phyloP scores from a whole-genome alignment of 2,888 invertebrate species.

The Meghimatium bilineatum region DNA sequence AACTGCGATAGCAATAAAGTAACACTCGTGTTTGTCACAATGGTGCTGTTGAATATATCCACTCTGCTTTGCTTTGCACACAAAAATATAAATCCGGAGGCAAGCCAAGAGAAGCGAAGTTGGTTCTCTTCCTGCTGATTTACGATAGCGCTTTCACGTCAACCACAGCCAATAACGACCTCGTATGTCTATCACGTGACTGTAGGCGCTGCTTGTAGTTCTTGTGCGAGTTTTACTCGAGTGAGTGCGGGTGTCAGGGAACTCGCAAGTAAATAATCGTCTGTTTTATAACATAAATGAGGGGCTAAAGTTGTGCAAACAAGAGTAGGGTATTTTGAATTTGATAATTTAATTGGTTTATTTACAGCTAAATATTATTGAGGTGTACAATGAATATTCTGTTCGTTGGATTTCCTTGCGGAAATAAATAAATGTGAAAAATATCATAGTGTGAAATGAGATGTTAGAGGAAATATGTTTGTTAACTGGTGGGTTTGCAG shows the following conservation, averaged over 20 bases:
- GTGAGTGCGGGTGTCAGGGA: neutral
- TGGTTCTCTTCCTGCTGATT: conserved; percentile 27
- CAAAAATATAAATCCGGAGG: conserved; percentile 33
- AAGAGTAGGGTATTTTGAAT: neutral
- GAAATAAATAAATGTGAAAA: too few relatives aligned
- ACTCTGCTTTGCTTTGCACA: neutral
- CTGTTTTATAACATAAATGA: neutral
- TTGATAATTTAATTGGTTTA: too few relatives aligned
- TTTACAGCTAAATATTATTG: too few relatives aligned
- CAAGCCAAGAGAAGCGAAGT: neutral
- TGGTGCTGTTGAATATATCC: neutral
- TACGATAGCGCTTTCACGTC: conserved; percentile 34
- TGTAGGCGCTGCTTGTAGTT: neutral
- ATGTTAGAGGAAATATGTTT: too few relatives aligned
- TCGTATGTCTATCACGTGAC: conserved; percentile 44
- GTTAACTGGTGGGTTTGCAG: too few relatives aligned
- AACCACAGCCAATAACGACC: conserved; percentile 46
- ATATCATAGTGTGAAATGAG: too few relatives aligned
- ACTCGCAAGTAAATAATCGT: neutral
- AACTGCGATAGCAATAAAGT: conserved; percentile 33
- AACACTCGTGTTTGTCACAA: conserved; percentile 27
- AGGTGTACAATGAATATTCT: too few relatives aligned
- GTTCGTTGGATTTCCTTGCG: too few relatives aligned
- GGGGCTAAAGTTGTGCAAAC: neutral
- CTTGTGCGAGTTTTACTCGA: conserved; percentile 9